A percentile compares a stretch with the other conserved stretches of the same genome.
Evolutionary conservation across 1,140 invertebrate genomes (phyloP).

Genomic region (Stegodyphus mimosarum): DNA sequence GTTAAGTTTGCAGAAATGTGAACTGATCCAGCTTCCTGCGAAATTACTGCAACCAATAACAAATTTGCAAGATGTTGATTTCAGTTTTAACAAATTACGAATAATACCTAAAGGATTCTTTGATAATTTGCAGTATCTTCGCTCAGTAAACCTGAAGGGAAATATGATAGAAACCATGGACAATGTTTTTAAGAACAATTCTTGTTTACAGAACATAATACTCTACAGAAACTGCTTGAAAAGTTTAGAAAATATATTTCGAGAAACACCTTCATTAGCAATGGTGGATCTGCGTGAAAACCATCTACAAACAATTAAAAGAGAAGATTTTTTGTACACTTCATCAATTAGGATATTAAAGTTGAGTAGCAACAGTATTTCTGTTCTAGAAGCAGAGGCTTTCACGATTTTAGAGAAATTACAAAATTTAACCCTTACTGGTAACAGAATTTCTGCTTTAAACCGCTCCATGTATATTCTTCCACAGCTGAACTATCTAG

Average conservation of each 20-base stretch:
- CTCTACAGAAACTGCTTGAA: background rate
- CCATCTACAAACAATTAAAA: background rate
- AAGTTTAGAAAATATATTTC: background rate
- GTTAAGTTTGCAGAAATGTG: slow-evolving; percentile 11
- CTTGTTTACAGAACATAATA: background rate
- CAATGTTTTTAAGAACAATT: background rate
- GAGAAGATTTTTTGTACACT: background rate
- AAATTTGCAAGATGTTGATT: background rate
- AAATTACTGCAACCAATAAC: background rate
- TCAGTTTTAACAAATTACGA: slow-evolving; percentile 6
- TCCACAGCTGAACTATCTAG: background rate
- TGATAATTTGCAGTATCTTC: background rate
- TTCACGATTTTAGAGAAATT: background rate
- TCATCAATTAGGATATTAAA: background rate
- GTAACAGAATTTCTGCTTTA: background rate
- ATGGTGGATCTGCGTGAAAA: slow-evolving; percentile 1
- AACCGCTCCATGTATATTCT: slow-evolving; percentile 2
- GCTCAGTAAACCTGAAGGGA: background rate
- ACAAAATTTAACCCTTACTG: background rate
- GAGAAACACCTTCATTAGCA: background rate
- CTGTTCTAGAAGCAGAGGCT: background rate
- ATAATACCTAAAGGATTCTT: background rate
- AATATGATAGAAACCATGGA: background rate
- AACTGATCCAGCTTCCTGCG: background rate
- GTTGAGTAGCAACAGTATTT: slow-evolving; percentile 6